Base-by-base conservation (phyloP, 1,140 invertebrate species). In the Popillia japonica region DNA sequence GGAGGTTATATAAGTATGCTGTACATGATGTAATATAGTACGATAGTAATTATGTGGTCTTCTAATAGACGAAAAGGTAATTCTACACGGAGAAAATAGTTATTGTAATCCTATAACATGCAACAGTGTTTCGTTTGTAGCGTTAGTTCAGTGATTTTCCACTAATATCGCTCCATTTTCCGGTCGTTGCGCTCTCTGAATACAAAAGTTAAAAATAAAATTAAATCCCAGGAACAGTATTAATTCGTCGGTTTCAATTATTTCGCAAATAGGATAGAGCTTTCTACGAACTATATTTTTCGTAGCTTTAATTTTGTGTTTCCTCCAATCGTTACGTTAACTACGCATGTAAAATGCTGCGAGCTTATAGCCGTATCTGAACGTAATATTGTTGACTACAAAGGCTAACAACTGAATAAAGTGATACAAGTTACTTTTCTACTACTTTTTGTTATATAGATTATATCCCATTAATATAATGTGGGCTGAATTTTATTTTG, bases 161-260 rank as follows among this genome's bases (percentile, higher is more conserved):
- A 55, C 48, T 55, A 55, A 55, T 55, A 55, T 17, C 48, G 48
- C 14, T 55, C 48, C 48, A 55, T 55, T 55, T 55, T 55, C 48
- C 48, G 48, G 48, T 55, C 48, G n/a, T 55, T 55, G 48, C 48
- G 48, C 48, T 55, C 48, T 17, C 2, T 55, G 17, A 17, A 55
- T 55, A 55, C 48, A 55, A 55, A 55, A 55, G 48, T 55, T 55
- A 55, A 55, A 55, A 55, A 55, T 55, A 55, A 55, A 55, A 55
- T 55, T 55, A 55, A 55, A 55, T 55, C 48, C 17, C 6, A 55
- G 48, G 48, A 55, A 55, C 48, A 55, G 48, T 55, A 55, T n/a
- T n/a, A 55, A 55, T 55, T 34, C 27, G 27, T 34, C 27, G 27
- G 4, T 34, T 34, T 34, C 27, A 34, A 34, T 34, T 34, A 34